Evolutionary conservation across 2,888 invertebrate species (phyloP).

Genomic region (Rhaphigaster nebulosa): DNA sequence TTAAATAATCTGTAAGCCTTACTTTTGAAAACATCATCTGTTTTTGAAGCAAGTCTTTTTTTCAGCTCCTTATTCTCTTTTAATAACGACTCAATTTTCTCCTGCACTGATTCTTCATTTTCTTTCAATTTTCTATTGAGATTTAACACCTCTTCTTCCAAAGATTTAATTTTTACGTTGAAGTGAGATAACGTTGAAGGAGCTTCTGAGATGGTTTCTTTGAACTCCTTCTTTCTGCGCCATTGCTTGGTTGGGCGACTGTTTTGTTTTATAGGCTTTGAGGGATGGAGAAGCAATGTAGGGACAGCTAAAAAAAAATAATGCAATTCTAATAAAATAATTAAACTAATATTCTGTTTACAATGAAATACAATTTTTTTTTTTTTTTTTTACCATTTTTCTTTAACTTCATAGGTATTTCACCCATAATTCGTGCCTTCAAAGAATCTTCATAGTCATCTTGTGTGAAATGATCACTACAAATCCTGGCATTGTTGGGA

Average conservation of each 20-base stretch:
- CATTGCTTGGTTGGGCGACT: not conserved
- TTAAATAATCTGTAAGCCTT: not conserved
- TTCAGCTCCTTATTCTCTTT: not conserved
- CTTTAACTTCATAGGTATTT: not conserved
- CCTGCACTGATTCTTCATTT: not conserved
- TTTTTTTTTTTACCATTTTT: not conserved
- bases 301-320: not conserved
- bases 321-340: not conserved
- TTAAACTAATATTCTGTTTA: not conserved
- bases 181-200: not conserved
- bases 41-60: not conserved
- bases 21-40: not conserved
- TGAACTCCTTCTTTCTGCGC: not conserved
- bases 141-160: not conserved
- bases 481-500: not conserved
- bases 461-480: not conserved
- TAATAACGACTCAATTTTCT: not conserved
- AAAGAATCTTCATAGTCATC: conserved; percentile 14
- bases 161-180: not conserved
- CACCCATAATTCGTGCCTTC: not conserved
- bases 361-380: too few relatives aligned
- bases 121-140: not conserved
- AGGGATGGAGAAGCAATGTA: not conserved
- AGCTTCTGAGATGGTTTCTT: too few relatives aligned
- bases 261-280: not conserved